Conservation (phyloP, 1,140 invertebrate genomes). For the Drosophila nigromelanica region DNA sequence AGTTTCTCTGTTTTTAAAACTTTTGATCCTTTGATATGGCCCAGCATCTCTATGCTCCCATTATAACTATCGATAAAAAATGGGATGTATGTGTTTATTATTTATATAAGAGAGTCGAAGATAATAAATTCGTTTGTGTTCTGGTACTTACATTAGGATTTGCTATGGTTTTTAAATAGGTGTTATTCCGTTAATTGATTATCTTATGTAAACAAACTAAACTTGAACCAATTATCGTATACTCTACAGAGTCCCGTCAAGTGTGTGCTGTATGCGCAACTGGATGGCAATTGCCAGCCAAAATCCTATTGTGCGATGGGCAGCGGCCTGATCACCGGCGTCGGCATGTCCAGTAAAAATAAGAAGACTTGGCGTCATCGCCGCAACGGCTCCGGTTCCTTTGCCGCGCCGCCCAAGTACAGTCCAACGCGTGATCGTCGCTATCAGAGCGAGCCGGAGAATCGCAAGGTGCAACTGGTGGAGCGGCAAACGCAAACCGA, state of each 20-base stretch:
- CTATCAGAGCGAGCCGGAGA: slow-evolving; percentile 84
- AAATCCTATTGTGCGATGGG: slow-evolving; percentile 85
- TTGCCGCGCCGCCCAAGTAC: slow-evolving; percentile 84
- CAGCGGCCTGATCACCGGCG: slow-evolving; percentile 36
- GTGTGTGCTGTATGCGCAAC: slow-evolving; percentile 86
- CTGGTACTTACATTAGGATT: no score
- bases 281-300: slow-evolving; percentile 86
- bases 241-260: slow-evolving; percentile 85
- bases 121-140: no score
- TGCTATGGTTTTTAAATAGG: no score
- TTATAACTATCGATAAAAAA: no score
- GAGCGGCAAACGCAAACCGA: slow-evolving; percentile 89
- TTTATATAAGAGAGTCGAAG: no score
- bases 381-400: slow-evolving; percentile 86
- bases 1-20: no score
- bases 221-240: background rate
- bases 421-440: slow-evolving; percentile 86
- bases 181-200: no score
- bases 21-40: no score
- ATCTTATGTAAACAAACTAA: background rate
- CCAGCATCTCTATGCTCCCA: no score
- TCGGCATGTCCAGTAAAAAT: slow-evolving; percentile 78
- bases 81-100: no score
- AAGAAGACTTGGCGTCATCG: slow-evolving; percentile 85
- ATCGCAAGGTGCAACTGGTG: slow-evolving; percentile 84